Evolutionary conservation across 1,140 invertebrate genomes (phyloP), one percentile per base, ranked within the genome.

Genomic region (Sycophaga agraensis): DNA sequence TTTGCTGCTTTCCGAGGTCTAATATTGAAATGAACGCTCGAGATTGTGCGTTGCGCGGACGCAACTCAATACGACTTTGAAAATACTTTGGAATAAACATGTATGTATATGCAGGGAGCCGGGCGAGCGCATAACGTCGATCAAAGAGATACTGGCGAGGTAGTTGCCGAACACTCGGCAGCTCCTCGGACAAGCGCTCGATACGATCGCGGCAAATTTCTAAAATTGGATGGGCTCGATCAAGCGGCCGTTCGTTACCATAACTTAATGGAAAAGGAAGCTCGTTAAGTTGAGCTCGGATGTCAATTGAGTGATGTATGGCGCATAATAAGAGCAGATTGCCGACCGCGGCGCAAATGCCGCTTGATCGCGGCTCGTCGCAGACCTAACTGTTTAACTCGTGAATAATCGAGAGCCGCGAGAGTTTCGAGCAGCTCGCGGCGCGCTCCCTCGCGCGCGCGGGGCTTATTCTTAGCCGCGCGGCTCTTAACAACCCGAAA

Each of bases 221-320:
- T 19, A 56, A 8, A 45, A 45, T 56, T 34, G 22, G 14, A 4
- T 11, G 16, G 21, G 37, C 5, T 8, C 22, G 31, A 56, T 46
- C 21, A 45, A 56, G 46, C 16, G 31, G 28, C n/a, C 43, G 19
- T 57, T 37, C 19, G 37, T 57, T 21, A 37, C 1, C 17, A 28
- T 54, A 17, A 31, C 11, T 31, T 6, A 31, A 31, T 7, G 16
- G 28, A 34, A 37, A 46, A 17, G 40, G 4, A 17, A 28, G 22
- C 35, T 50, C 17, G 12, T 50, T 39, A 43, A 42, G 43, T 49
- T 19, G n/a, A n/a, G n/a, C 24, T 40, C 28, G 26, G 28, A 58
- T 49, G 34, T 40, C 37, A 49, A 58, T 58, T 48, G 48, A 48
- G 39, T 39, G 22, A 2, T n/a, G n/a, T n/a, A n/a, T n/a, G n/a